Percentiles rank a stretch among this genome's conserved stretches.
Conservation (phyloP, 2,113 vertebrate species). For the Plecturocebus donacophilus region DNA sequence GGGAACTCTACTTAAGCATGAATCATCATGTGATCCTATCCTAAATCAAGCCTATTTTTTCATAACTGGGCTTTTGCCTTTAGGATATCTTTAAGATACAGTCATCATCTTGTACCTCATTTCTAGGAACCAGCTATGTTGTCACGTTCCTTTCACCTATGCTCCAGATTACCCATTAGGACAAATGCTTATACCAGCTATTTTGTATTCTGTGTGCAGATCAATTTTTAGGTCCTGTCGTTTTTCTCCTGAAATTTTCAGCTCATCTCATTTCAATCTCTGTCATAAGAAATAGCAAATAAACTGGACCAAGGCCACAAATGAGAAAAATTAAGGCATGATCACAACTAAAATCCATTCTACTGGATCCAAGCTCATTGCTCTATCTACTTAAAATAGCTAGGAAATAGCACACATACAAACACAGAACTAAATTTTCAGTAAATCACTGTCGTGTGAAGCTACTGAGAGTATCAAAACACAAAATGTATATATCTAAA, state of each 20-base stretch:
- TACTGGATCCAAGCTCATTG: neutral
- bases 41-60: neutral
- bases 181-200: neutral
- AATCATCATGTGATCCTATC: neutral
- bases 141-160: neutral
- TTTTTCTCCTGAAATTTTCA: slow-evolving; percentile 30
- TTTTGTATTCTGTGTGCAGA: neutral
- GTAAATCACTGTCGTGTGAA: neutral
- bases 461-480: neutral
- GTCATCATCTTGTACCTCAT: neutral
- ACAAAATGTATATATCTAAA: neutral
- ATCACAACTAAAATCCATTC: neutral
- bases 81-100: neutral
- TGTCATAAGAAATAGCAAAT: neutral
- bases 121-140: neutral
- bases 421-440: neutral
- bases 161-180: neutral
- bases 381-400: neutral
- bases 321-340: neutral
- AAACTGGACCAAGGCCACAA: neutral
- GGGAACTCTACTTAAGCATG: neutral
- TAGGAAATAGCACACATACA: neutral
- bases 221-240: neutral
- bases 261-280: neutral
- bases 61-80: neutral